phyloP scores from a whole-genome alignment of 2,113 vertebrate genomes.

The Rhea pennata region DNA sequence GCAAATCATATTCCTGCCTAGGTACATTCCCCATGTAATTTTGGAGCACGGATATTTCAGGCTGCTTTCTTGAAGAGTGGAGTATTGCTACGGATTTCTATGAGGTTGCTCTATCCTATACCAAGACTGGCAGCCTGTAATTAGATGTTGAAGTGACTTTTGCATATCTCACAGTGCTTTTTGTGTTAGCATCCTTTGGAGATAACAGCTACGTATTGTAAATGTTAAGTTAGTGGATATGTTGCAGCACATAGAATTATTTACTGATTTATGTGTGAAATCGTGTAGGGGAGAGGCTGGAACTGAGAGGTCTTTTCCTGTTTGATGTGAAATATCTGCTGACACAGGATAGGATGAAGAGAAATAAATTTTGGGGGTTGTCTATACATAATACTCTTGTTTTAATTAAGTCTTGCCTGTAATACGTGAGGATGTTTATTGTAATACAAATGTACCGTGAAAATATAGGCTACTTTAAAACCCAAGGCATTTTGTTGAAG shows the following conservation, averaged over 20 bases:
- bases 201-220: background rate
- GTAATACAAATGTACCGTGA: background rate
- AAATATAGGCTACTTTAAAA: background rate
- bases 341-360: background rate
- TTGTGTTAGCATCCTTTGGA: background rate
- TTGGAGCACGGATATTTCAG: background rate
- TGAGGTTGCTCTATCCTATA: background rate
- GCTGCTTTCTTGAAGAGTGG: background rate
- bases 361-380: background rate
- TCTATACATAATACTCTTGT: rapidly evolving
- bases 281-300: background rate
- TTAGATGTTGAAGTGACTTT: background rate
- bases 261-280: conserved; percentile 22
- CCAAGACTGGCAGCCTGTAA: background rate
- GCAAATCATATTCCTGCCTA: background rate
- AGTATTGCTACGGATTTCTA: background rate
- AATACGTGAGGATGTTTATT: rapidly evolving
- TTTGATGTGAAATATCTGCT: background rate
- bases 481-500: background rate
- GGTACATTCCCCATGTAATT: background rate
- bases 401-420: background rate
- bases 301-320: background rate
- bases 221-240: background rate
- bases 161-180: background rate
- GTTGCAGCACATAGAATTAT: background rate